Base-by-base conservation (phyloP, 2,797 vertebrate genomes). In the Hyperoplus immaculatus region DNA sequence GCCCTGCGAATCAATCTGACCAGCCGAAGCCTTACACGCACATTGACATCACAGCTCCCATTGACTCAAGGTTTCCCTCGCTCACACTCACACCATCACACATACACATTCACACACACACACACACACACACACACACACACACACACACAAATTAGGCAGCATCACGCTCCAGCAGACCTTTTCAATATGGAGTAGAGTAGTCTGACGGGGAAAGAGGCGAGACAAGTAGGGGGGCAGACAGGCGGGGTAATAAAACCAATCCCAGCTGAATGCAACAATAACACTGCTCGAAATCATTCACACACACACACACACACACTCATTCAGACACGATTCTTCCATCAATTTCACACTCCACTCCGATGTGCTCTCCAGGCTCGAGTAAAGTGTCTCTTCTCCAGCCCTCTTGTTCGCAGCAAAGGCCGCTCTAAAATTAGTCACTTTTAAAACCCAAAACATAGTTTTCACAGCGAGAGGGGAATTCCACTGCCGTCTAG, bases 131-230 rank as follows among this genome's bases (percentile, higher is more conserved):
- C n/a, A n/a, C n/a, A 74, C 41, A 70, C 55, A 67, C 39, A 63
- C 50, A 80, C 59, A 58, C 69, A 69, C 57, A 58, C 59, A 55
- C 73, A 67, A 46, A 64, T 46, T 67, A 63, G 64, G 29, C 66
- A 69, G 47, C 4, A 78, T 85, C 89, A 87, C 72, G 77, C 86
- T 79, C 76, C 82, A 82, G 80, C 82, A 84, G 85, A 54, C 59
- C 62, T 66, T 88, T 91, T 92, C 83, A 91, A 83, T 85, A 73
- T 68, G 53, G 43, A 81, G 45, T 29, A 82, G 84, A 90, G 86
- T 76, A 80, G 79, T 88, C 77, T 61, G 79, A 80, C 4, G 53
- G 55, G 53, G 49, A 69, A 65, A 47, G 47, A 66, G 67, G 56
- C 36, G 62, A 77, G 61, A 82, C 59, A 74, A 75, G 68, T 58